Evolutionary conservation across 2,113 vertebrate genomes (phyloP).

Genomic region (Cyprinodon tularosa): DNA sequence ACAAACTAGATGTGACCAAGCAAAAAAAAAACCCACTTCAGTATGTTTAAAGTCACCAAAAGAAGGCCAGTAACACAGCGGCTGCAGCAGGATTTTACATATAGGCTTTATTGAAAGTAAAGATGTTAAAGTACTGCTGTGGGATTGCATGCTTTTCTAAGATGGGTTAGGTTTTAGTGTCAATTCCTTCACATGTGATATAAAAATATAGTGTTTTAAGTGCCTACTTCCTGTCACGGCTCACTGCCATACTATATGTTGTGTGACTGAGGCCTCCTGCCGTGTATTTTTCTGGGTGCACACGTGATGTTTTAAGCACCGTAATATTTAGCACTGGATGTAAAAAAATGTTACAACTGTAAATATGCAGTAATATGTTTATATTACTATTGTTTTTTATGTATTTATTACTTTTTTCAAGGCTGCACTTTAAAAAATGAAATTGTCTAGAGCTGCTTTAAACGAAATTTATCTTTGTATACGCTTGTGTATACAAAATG

Average conservation of each 20-base stretch:
- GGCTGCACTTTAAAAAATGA: too few relatives aligned
- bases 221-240: conserved; percentile 48
- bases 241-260: conserved; percentile 40
- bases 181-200: conserved; percentile 21
- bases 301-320: conserved; percentile 35
- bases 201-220: conserved; percentile 31
- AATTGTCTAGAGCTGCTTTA: too few relatives aligned
- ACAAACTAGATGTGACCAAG: not conserved
- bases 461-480: too few relatives aligned
- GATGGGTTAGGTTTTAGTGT: conserved; percentile 17
- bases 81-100: not conserved
- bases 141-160: conserved; percentile 25
- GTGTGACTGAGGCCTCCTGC: conserved; percentile 37
- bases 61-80: not conserved
- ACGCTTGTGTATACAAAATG: too few relatives aligned
- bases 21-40: not conserved
- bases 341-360: too few relatives aligned
- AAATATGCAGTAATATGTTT: too few relatives aligned
- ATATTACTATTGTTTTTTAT: too few relatives aligned
- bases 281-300: conserved; percentile 26
- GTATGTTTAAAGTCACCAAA: not conserved
- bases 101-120: not conserved
- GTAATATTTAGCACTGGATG: conserved; percentile 12
- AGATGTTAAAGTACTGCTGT: conserved; percentile 12
- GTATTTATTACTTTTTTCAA: too few relatives aligned